Base-by-base conservation (phyloP, 2,888 invertebrate genomes). In the Heteropelma amictum region DNA sequence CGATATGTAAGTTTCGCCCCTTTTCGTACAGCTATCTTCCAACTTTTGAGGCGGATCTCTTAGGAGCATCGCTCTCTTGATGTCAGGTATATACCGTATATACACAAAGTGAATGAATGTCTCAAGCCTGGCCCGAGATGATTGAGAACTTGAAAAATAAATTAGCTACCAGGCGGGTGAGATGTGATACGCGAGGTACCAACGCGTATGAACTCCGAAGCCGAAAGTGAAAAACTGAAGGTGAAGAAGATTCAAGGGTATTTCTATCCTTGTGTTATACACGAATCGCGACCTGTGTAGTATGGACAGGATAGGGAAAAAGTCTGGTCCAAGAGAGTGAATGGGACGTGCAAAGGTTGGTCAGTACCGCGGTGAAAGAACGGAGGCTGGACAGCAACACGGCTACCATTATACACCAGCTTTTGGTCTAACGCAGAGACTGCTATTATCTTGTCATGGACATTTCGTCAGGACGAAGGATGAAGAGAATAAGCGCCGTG, bases 401-500 rank as follows among this genome's bases (percentile, higher is more conserved):
- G 33, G 63, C 51, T 58, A 72, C 67, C 60, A 40, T 26, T n/a
- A n/a, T n/a, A n/a, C n/a, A n/a, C n/a, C n/a, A n/a, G n/a, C n/a
- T 26, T 35, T 26, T 21, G 47, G 23, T 69, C 63, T 68, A n/a
- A 51, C 49, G 12, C 56, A 64, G 65, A 68, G 78, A 72, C 79
- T 72, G 79, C 83, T 85, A 86, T 88, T 87, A 86, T 86, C 86
- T 83, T 81, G 85, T 87, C 85, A 85, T 80, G 83, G 85, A 83
- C 79, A 82, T 79, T 82, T 83, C 77, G 58, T 67, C 54, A 56
- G 47, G 40, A 19, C 28, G 38, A 28, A 26, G 10, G 26, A 17
- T 4, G 21, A 40, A 40, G 79, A 77, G 80, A 79, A 78, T 71
- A 77, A 70, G 72, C 72, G 69, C 74, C 75, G 42, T 72, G 69